These are phyloP conservation scores for Vultur gryphus DNA, from an alignment of 2,797 vertebrate species.

Conservation along the genomic window DNA sequence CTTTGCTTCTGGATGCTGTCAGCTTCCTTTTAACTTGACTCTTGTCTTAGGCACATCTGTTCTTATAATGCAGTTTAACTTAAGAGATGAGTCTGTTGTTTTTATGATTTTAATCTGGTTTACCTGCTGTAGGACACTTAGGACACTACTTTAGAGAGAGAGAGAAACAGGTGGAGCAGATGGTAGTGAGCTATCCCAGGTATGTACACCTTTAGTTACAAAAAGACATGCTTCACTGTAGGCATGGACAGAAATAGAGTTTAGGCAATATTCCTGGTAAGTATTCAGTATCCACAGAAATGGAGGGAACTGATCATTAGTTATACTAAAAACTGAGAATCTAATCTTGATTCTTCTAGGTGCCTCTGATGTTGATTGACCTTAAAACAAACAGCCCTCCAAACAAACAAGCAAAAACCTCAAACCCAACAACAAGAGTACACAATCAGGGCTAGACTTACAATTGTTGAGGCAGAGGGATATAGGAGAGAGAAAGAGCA, in stretches of 20 bases:
- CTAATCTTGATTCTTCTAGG: not conserved
- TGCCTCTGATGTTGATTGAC: not conserved
- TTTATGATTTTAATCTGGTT: not conserved
- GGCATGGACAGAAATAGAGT: not conserved
- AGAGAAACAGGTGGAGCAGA: not conserved
- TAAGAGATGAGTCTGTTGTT: not conserved
- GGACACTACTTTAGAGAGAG: not conserved
- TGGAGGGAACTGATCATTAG: not conserved
- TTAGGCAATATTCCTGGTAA: not conserved
- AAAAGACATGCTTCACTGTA: not conserved
- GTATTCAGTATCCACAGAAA: not conserved
- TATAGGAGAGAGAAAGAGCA: not conserved
- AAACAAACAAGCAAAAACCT: not conserved
- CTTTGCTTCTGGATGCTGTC: not conserved
- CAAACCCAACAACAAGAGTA: not conserved
- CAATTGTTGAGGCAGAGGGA: not conserved
- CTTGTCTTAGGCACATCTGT: not conserved
- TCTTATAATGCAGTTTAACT: not conserved
- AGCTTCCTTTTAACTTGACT: not conserved
- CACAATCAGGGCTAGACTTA: not conserved
- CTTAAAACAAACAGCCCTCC: not conserved
- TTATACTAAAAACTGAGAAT: not conserved
- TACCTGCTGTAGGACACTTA: not conserved
- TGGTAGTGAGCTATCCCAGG: not conserved
- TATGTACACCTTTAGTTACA: not conserved